Percentiles rank a stretch among this genome's conserved stretches.
Conservation (phyloP, 2,113 vertebrate species). For the Probosciger aterrimus region DNA sequence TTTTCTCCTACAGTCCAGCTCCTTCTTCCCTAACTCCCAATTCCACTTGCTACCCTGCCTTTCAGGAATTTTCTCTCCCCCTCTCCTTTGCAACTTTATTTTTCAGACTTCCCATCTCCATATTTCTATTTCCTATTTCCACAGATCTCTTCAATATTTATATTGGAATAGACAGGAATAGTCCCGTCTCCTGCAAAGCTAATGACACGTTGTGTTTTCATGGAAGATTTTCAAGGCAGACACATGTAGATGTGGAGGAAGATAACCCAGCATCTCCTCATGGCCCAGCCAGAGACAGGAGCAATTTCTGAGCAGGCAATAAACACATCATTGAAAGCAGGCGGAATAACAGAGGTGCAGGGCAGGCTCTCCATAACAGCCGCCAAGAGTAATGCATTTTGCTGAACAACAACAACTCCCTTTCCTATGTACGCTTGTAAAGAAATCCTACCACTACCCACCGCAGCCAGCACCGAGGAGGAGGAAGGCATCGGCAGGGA, state of each 20-base stretch:
- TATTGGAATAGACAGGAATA: neutral
- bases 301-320: constrained; percentile 39
- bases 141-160: neutral
- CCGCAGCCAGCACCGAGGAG: neutral
- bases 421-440: neutral
- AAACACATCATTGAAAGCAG: constrained; percentile 47
- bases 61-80: neutral
- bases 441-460: neutral
- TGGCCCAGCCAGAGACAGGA: neutral
- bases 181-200: neutral
- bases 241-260: neutral
- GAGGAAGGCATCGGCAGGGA: neutral
- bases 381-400: neutral
- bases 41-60: neutral
- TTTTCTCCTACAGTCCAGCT: neutral
- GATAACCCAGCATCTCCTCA: neutral
- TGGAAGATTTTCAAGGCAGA: neutral
- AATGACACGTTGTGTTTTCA: neutral
- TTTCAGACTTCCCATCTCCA: neutral
- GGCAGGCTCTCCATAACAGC: neutral
- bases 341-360: constrained; percentile 17
- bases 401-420: neutral
- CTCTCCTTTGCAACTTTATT: neutral
- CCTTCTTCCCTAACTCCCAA: neutral
- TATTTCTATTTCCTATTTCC: neutral